A percentile compares a stretch with the other conserved stretches of the same genome.
These are phyloP conservation scores for Agrotis exclamationis DNA, from an alignment of 2,888 invertebrate genomes.

Conservation along the genomic window DNA sequence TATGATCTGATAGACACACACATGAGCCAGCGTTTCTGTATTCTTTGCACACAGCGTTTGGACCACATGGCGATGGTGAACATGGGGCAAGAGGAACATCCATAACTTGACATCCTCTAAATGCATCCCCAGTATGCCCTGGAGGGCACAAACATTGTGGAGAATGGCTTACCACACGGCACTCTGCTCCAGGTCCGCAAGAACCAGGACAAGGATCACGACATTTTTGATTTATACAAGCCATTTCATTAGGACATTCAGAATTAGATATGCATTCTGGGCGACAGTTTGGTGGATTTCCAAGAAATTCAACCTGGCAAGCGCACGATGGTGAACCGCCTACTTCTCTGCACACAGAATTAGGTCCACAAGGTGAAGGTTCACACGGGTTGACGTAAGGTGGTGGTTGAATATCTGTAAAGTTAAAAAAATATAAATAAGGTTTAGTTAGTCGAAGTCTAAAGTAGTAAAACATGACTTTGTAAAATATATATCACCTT, in stretches of 20 bases:
- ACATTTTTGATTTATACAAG: constrained; percentile 94
- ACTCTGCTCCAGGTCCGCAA: constrained; percentile 94
- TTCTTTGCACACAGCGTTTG: constrained; percentile 94
- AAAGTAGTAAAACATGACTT: constrained; percentile 11
- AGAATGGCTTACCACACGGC: constrained; percentile 94
- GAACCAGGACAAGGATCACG: constrained; percentile 94
- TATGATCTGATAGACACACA: constrained; percentile 92
- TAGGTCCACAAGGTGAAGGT: constrained; percentile 95
- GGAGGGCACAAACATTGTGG: constrained; percentile 94
- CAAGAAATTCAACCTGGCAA: constrained; percentile 93
- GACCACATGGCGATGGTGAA: constrained; percentile 93
- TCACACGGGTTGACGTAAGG: constrained; percentile 91
- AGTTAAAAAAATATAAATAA: constrained; percentile 42
- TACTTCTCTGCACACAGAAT: constrained; percentile 92
- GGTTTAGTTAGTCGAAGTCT: constrained; percentile 12
- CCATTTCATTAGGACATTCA: constrained; percentile 93
- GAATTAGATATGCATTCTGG: constrained; percentile 94
- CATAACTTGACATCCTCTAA: constrained; percentile 88
- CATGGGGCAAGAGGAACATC: constrained; percentile 91
- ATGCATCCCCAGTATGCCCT: constrained; percentile 93
- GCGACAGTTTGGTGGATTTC: constrained; percentile 93
- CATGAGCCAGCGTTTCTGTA: constrained; percentile 93
- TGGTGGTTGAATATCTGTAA: constrained; percentile 79
- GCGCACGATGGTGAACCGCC: constrained; percentile 93
- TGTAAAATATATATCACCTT: constrained; percentile 84